Conservation (phyloP, 30 jellyfish, hydroid and myxozoan genomes). For the Turritopsis dohrnii region DNA sequence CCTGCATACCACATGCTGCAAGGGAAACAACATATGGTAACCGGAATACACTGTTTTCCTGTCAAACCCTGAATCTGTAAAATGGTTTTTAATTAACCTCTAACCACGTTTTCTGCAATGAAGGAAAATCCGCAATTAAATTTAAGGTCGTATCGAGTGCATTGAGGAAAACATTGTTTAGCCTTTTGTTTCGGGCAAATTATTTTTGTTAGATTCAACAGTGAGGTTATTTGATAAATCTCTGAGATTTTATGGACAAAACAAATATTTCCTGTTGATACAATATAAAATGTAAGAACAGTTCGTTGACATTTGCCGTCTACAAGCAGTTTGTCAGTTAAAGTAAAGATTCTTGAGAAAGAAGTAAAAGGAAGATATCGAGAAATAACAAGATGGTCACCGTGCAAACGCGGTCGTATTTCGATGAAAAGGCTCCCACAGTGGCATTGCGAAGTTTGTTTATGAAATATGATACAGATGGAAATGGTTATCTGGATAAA, state of each 20-base stretch:
- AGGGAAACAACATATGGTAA: no score
- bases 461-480: slow-evolving; percentile 1
- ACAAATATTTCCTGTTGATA: background rate
- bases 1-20: no score
- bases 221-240: background rate
- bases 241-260: background rate
- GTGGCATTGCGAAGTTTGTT: slow-evolving; percentile 21
- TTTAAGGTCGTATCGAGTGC: background rate
- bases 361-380: background rate
- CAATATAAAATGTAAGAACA: no score
- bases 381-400: background rate
- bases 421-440: background rate
- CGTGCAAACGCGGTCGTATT: background rate
- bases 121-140: background rate
- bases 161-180: background rate
- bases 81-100: background rate
- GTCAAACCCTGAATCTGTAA: no score
- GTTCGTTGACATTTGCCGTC: background rate
- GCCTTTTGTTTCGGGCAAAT: background rate
- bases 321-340: background rate
- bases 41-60: no score
- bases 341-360: background rate
- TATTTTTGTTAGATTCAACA: background rate
- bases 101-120: no score
- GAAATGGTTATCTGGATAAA: background rate